Evolutionary conservation across 1,140 invertebrate species (phyloP), one percentile per base, ranked within the genome.

Genomic region (Centruroides sculpturatus): DNA sequence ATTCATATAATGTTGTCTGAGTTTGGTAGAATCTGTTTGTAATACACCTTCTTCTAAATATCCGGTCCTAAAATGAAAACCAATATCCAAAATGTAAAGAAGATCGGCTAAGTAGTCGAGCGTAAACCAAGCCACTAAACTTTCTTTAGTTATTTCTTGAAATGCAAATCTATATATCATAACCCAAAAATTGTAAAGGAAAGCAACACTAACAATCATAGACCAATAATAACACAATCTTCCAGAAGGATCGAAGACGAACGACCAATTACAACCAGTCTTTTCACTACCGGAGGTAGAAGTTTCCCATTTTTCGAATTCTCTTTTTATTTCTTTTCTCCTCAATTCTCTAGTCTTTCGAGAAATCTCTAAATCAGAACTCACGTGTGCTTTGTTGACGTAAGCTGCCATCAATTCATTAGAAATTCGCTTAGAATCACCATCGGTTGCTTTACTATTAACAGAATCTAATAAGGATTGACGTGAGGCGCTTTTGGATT

Each of bases 141-240:
- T 94, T 68, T 91, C 83, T 54, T 59, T 41, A 59, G 70, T 77
- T 53, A 83, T 82, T 69, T 83, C 91, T 82, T 92, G 86, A 77
- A 98, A 98, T 75, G 93, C 90, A 80, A 95, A 98, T 74, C 94
- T 84, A 80, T 96, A 98, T 70, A 97, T 94, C 76, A 97, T 93
- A 70, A 96, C 92, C 94, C 92, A 96, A 72, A 98, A 95, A 77
- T 98, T 98, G 80, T 98, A 98, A 62, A 98, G 83, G 77, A 98
- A 98, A 68, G 94, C 94, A 66, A 98, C 80, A 57, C 92, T 96
- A 49, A 98, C 94, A 47, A 98, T 88, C 85, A 93, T 90, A 65
- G 89, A 92, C 91, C 91, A 94, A 71, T 94, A 94, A 77, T 94
- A 94, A 76, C 89, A 93, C 36, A 94, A 81, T 49, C 89, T 80